These are phyloP conservation scores for Cyrtonyx montezumae DNA, from an alignment of 2,113 vertebrate species.

Conservation along the genomic window DNA sequence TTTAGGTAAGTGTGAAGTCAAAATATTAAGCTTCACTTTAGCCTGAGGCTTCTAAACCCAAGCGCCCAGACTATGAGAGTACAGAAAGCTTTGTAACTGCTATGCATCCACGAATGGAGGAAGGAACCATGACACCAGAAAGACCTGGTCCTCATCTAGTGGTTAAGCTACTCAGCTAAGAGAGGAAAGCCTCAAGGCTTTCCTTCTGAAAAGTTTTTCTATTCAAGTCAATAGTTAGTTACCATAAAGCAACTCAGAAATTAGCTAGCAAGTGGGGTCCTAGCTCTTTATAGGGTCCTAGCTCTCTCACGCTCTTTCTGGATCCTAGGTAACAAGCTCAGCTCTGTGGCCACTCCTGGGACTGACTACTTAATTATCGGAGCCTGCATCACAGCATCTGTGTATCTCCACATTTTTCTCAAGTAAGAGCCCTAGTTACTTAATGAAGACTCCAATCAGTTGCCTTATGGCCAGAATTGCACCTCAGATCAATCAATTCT, in stretches of 20 bases:
- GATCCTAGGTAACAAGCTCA: fast-evolving
- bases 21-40: not conserved
- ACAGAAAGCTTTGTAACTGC: not conserved
- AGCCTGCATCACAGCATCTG: not conserved
- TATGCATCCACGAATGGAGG: not conserved
- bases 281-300: not conserved
- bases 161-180: not conserved
- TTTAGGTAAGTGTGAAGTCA: not conserved
- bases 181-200: not conserved
- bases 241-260: not conserved
- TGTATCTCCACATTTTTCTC: not conserved
- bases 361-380: not conserved
- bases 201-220: not conserved
- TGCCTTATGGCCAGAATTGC: not conserved
- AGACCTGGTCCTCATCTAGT: not conserved
- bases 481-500: not conserved
- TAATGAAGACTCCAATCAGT: not conserved
- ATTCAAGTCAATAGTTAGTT: not conserved
- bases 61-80: not conserved
- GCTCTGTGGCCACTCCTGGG: not conserved
- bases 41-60: not conserved
- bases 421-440: not conserved
- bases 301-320: not conserved
- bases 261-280: not conserved
- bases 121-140: not conserved